Percentiles rank a stretch among this genome's conserved stretches.
Conservation (phyloP, 2,888 invertebrate genomes). For the Heteropelma amictum region DNA sequence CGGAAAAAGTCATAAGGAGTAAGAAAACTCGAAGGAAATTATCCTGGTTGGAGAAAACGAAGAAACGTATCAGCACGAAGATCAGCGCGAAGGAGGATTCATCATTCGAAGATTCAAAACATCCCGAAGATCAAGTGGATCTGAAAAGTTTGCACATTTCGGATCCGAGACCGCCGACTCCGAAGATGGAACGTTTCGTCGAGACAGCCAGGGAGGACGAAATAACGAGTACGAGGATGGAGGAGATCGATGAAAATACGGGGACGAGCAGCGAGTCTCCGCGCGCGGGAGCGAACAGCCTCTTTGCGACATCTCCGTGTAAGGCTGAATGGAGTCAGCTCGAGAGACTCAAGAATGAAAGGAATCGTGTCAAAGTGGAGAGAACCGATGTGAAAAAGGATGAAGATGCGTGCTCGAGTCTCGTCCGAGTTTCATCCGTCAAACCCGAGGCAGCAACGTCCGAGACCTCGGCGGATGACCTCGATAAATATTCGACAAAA, state of each 20-base stretch:
- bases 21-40: conserved; percentile 61
- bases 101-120: conserved; percentile 4
- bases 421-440: background rate
- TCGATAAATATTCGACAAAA: conserved; percentile 12
- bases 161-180: background rate
- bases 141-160: conserved; percentile 19
- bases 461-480: background rate
- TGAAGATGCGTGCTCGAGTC: background rate
- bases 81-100: conserved; percentile 19
- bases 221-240: background rate
- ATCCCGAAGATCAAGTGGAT: conserved; percentile 36
- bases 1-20: conserved; percentile 66
- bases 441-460: conserved; percentile 2
- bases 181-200: background rate
- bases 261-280: too few relatives aligned
- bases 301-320: background rate
- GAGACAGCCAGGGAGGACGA: background rate
- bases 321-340: conserved; percentile 1
- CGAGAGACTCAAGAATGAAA: conserved; percentile 1
- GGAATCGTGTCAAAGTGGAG: conserved; percentile 23
- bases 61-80: conserved; percentile 56
- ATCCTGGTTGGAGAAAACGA: conserved; percentile 67
- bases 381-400: background rate
- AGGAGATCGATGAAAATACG: background rate
- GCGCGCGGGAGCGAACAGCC: background rate